Percentiles rank a stretch among this genome's conserved stretches.
These are phyloP conservation scores for Sitophilus oryzae DNA, from an alignment of 1,140 invertebrate species.

Conservation along the genomic window DNA sequence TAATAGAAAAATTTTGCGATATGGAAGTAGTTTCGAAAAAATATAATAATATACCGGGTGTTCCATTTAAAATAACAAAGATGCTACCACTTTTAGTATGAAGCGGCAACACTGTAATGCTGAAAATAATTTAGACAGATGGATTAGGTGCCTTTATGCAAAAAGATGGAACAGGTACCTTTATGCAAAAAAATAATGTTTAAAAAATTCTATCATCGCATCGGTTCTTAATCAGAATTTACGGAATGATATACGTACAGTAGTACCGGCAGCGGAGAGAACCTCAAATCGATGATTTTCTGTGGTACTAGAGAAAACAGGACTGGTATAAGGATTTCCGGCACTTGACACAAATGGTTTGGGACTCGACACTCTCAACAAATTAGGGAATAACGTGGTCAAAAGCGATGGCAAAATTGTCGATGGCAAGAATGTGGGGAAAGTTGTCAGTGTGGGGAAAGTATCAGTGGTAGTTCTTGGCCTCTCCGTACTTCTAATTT, in stretches of 20 bases:
- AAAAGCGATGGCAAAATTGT: conserved; percentile 23
- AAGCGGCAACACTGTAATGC: too few relatives aligned
- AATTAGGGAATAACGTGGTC: conserved; percentile 29
- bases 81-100: too few relatives aligned
- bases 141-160: too few relatives aligned
- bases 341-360: neutral
- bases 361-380: conserved; percentile 16
- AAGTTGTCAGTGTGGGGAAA: too few relatives aligned
- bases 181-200: too few relatives aligned
- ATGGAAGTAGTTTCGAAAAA: too few relatives aligned
- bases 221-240: neutral
- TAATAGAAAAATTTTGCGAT: too few relatives aligned
- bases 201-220: too few relatives aligned
- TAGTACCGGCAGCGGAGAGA: conserved; percentile 16
- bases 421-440: conserved; percentile 9
- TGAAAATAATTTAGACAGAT: too few relatives aligned
- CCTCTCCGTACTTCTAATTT: conserved; percentile 14
- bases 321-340: neutral
- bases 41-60: too few relatives aligned
- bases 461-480: conserved; percentile 24
- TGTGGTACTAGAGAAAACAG: conserved; percentile 21
- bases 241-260: conserved; percentile 5
- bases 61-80: too few relatives aligned
- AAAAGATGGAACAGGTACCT: too few relatives aligned
- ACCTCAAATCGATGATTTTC: conserved; percentile 9